Evolutionary conservation across 2,888 invertebrate genomes (phyloP), one percentile per base, ranked within the genome.

Genomic region (Drosophila testacea): DNA sequence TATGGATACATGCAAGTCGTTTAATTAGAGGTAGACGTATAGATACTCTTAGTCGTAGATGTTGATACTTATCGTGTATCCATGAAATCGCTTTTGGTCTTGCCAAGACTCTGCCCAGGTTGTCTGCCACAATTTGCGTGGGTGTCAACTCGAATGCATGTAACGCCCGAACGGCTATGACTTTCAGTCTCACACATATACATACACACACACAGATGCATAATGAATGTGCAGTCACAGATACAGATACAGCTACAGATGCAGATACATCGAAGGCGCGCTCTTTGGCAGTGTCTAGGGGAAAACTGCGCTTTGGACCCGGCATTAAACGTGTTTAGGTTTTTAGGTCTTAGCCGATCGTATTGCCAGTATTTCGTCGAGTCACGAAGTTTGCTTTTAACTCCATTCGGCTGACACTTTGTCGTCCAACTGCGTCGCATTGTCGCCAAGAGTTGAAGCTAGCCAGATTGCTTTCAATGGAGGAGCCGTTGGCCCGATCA

Each of bases 281-380:
- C 55, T 39, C 57, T 39, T 54, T 34, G 50, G 28, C 57, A 44
- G 41, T 32, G 50, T 9, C 36, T 38, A 68, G 71, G 65, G 65
- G 64, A 84, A 79, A 73, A 80, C 50, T 65, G 69, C 79, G 65
- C 73, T 74, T 70, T 69, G 52, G 63, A 54, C 66, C 69, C 69
- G 82, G 82, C 88, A 63, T 72, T 65, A 84, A 83, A 83, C 89
- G 85, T 89, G 83, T 89, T 83, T 83, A 83, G 83, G 89, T 86
- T 87, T 83, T 73, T 73, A 69, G 78, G 69, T 81, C 78, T 69
- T 34, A 42, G 78, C 62, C 54, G 55, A 27, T 51, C 59, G 34
- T 54, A 61, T 52, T 61, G 80, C 80, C 64, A 84, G 69, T 79
- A 68, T 77, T 83, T 70, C 62, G 50, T 60, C 77, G 68, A 79